These are phyloP conservation scores for Drosophila pullipes DNA, from an alignment of 2,888 invertebrate species.

Conservation along the genomic window DNA sequence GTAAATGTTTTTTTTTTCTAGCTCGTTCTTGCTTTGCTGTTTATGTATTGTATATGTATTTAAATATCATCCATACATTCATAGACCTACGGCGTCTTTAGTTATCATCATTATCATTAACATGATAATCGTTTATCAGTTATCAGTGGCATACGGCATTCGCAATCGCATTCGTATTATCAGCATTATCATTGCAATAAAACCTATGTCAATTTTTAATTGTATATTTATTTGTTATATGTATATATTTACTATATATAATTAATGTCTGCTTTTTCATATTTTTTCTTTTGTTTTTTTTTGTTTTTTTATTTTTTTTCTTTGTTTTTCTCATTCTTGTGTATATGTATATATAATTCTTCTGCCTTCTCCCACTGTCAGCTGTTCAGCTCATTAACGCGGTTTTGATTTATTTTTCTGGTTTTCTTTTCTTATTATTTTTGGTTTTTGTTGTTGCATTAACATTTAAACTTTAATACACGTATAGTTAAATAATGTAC, in stretches of 20 bases:
- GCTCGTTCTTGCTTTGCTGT: constrained; percentile 26
- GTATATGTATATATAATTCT: constrained; percentile 65
- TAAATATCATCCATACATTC: constrained; percentile 49
- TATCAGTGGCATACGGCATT: constrained; percentile 52
- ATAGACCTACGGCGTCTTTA: constrained; percentile 48
- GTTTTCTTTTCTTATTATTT: constrained; percentile 25
- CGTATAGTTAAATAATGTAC: constrained; percentile 80
- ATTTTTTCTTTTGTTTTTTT: constrained; percentile 18
- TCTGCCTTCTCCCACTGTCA: constrained; percentile 33
- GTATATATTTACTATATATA: constrained; percentile 69
- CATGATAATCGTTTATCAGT: constrained; percentile 45
- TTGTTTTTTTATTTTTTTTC: constrained; percentile 13
- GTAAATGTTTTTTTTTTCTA: constrained; percentile 63
- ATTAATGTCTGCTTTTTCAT: constrained; percentile 48
- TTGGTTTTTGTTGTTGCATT: constrained; percentile 53
- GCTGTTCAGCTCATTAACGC: constrained; percentile 32
- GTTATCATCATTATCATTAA: constrained; percentile 43
- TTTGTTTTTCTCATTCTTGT: constrained; percentile 45
- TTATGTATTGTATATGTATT: constrained; percentile 51
- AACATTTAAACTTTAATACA: constrained; percentile 79
- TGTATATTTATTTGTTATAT: constrained; percentile 77
- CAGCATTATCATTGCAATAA: constrained; percentile 73
- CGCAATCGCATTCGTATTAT: constrained; percentile 50
- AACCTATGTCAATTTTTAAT: constrained; percentile 71
- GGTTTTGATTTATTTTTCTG: constrained; percentile 49